Base-by-base conservation (phyloP, 2,797 vertebrate genomes). In the Parauchenoglanis punctatus region DNA sequence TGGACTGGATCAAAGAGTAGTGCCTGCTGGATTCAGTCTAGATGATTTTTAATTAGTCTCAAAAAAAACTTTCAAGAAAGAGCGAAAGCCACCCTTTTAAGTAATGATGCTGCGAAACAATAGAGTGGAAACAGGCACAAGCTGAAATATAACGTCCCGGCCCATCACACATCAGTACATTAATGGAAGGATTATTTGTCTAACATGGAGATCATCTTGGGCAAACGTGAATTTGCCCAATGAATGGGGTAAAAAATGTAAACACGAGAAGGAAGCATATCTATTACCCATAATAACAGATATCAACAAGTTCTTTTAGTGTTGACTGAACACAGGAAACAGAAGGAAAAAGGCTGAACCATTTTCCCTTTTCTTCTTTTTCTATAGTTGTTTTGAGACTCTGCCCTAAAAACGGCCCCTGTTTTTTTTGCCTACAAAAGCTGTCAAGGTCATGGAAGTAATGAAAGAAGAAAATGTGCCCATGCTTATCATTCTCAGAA, bases 31-130 rank as follows among this genome's bases (percentile, higher is more conserved):
- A 35, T 18, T 40, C 54, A 35, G 17, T 78, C 76, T 11, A 20
- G 28, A 31, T 35, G 77, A 80, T 58, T 59, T 25, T 91, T 83
- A 84, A 86, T 78, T 78, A 82, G 31, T 18, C 40, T 65, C 61
- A 40, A 58, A 86, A 87, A 89, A 84, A 35, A 35, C 81, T 12
- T 28, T 23, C 40, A 46, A 12, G 40, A 87, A 82, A 84, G 40
- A 56, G 4, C n/a, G 44, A 58, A 2, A 2, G 8, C 2, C 18
- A 54, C 3, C n/a, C 46, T 59, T 75, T 76, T 40, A 59, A 81
- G 83, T 68, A 40, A 28, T 59, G 28, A 85, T 23, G 5, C 10
- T 18, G 54, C 75, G 72, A 75, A 87, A 82, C 13, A 59, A 59
- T 20, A 17, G 5, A 81, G 35, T 63, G 7, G 1, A 65, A 46